Evolutionary conservation across 1,140 invertebrate species (phyloP).

Genomic region (Zaprionus taronus): DNA sequence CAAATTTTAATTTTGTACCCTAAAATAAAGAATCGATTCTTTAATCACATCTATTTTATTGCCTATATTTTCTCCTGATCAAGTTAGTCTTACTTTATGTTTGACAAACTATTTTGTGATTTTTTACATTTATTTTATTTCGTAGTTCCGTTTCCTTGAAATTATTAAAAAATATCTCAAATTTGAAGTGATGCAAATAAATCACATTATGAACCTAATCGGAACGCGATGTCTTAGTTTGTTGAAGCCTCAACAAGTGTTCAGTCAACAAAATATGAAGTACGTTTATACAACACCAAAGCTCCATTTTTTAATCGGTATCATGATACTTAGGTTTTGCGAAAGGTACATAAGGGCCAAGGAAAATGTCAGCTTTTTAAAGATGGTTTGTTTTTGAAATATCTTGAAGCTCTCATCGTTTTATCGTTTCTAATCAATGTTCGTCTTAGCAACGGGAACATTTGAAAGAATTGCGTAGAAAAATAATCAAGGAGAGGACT

Average conservation of each 20-base stretch:
- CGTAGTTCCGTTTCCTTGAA: not conserved
- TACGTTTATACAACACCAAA: slow-evolving; percentile 4
- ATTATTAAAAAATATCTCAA: not conserved
- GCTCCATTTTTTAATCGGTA: not conserved
- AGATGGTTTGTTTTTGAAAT: slow-evolving; percentile 37
- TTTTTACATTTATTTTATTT: not conserved
- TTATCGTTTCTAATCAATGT: not conserved
- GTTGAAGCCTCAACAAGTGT: slow-evolving; percentile 2
- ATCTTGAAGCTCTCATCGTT: not conserved
- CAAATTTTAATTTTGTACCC: not conserved
- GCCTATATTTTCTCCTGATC: not conserved
- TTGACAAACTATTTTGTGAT: not conserved
- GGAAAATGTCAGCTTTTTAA: slow-evolving; percentile 54
- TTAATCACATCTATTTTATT: not conserved
- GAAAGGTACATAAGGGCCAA: slow-evolving; percentile 17
- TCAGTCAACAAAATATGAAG: slow-evolving; percentile 26
- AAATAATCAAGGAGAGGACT: slow-evolving; percentile 46
- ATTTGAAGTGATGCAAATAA: slow-evolving; percentile 8
- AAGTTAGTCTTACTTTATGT: slow-evolving; percentile 1
- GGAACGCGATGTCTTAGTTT: slow-evolving; percentile 1
- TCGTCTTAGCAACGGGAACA: slow-evolving; percentile 60
- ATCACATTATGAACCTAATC: not conserved
- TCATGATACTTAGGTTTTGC: slow-evolving; percentile 9
- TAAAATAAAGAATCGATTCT: slow-evolving; percentile 12
- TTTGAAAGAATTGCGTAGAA: slow-evolving; percentile 43